These are phyloP conservation scores for Oscheius sp. DNA, from an alignment of 2,888 invertebrate species.

Conservation along the genomic window DNA sequence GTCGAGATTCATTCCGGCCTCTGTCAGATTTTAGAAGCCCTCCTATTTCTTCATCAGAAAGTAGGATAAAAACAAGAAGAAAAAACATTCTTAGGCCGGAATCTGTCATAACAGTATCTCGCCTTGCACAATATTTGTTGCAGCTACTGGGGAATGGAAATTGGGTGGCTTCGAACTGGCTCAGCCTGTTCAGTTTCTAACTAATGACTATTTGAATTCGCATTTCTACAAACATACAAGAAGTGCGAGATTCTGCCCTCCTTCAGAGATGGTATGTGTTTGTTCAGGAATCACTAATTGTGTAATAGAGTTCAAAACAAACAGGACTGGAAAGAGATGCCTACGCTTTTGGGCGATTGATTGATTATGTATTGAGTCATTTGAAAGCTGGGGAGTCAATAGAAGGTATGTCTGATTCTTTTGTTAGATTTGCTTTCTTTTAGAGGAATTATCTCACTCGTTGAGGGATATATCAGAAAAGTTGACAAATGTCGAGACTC, in stretches of 20 bases:
- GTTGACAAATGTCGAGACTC: slow-evolving; percentile 3
- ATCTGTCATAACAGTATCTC: slow-evolving; percentile 34
- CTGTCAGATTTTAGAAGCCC: slow-evolving; percentile 15
- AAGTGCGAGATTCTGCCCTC: not conserved
- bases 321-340: slow-evolving; percentile 5
- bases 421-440: not conserved
- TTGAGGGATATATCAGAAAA: not conserved
- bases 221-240: slow-evolving; percentile 2
- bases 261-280: not conserved
- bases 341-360: slow-evolving; percentile 22
- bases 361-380: slow-evolving; percentile 3
- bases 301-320: not conserved
- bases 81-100: slow-evolving; percentile 21
- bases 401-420: not conserved
- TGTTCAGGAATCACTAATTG: not conserved
- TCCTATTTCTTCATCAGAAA: slow-evolving; percentile 28
- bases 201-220: not conserved
- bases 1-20: slow-evolving; percentile 30
- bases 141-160: slow-evolving; percentile 30
- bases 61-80: not conserved
- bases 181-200: not conserved
- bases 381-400: not conserved
- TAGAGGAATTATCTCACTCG: slow-evolving; percentile 12
- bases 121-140: slow-evolving; percentile 26
- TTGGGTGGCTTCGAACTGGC: slow-evolving; percentile 29